Evolutionary conservation across 2,797 vertebrate species (phyloP).

Genomic region (Esox masquinongy): DNA sequence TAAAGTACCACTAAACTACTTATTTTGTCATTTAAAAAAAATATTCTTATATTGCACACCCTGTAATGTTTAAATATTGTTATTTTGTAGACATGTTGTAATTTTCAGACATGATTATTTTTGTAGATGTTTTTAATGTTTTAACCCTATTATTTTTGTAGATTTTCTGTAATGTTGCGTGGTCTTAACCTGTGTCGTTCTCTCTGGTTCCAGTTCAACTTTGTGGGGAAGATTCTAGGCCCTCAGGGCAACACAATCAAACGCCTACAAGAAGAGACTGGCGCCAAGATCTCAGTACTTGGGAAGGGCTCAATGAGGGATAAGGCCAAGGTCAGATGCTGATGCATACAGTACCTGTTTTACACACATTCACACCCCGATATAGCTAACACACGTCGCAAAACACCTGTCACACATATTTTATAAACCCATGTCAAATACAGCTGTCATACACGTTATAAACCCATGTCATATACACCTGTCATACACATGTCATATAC

Average conservation of each 20-base stretch:
- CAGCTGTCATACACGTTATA: background rate
- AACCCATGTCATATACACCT: background rate
- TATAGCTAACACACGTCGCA: too few species aligned
- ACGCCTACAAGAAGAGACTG: constrained; percentile 96
- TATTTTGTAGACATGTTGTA: too few species aligned
- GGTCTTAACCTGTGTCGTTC: constrained; percentile 18
- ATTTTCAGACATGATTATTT: too few species aligned
- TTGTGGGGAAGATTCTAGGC: constrained; percentile 98
- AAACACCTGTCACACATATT: background rate
- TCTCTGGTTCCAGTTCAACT: constrained; percentile 86
- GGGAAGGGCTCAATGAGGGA: constrained; percentile 99
- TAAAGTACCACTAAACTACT: background rate
- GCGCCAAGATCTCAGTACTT: constrained; percentile 96
- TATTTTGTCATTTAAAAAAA: too few species aligned
- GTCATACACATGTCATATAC: background rate
- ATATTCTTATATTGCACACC: too few species aligned
- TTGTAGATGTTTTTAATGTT: background rate
- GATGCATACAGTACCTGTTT: background rate
- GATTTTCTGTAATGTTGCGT: constrained; percentile 19
- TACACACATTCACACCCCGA: too few species aligned
- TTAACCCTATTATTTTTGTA: background rate
- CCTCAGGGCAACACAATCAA: constrained; percentile 99
- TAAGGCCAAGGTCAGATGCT: constrained; percentile 85
- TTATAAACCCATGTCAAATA: background rate
- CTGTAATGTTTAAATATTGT: too few species aligned